A percentile compares a stretch with the other conserved stretches of the same genome.
phyloP scores from a whole-genome alignment of 2,797 vertebrate genomes.

The Cichlasoma orientale region DNA sequence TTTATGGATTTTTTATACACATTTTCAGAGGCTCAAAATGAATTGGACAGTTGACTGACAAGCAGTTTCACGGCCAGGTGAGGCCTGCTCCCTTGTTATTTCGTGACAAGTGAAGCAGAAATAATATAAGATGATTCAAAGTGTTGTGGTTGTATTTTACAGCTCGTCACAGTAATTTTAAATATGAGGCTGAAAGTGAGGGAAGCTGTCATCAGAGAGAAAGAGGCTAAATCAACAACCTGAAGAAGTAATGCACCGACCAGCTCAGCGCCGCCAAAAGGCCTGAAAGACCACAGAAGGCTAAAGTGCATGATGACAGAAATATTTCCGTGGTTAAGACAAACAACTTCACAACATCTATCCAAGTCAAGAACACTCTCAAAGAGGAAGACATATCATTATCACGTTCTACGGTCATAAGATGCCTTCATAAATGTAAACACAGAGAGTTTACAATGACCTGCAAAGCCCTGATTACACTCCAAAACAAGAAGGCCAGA shows the following conservation, averaged over 20 bases:
- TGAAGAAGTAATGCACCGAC: not conserved
- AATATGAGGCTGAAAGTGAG: accelerated
- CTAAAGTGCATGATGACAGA: not conserved
- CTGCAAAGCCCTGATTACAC: no score
- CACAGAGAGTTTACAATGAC: no score
- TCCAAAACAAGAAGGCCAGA: no score
- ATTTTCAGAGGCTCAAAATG: not conserved
- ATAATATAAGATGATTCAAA: not conserved
- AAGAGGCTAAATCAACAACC: not conserved
- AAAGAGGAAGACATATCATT: not conserved
- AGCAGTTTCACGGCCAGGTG: not conserved
- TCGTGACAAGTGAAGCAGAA: not conserved
- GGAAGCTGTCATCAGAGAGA: accelerated
- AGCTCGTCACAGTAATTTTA: accelerated
- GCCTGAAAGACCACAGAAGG: not conserved
- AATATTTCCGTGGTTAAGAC: not conserved
- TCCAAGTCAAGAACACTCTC: not conserved
- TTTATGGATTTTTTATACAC: accelerated
- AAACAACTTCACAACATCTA: not conserved
- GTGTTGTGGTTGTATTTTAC: not conserved
- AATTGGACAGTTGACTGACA: not conserved
- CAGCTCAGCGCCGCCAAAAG: not conserved
- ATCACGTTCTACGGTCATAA: not conserved
- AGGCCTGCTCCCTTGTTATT: not conserved
- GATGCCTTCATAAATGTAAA: no score